Percentiles rank a stretch among this genome's conserved stretches.
Conservation (phyloP, 2,797 vertebrate genomes). For the Premnoplex brunnescens region DNA sequence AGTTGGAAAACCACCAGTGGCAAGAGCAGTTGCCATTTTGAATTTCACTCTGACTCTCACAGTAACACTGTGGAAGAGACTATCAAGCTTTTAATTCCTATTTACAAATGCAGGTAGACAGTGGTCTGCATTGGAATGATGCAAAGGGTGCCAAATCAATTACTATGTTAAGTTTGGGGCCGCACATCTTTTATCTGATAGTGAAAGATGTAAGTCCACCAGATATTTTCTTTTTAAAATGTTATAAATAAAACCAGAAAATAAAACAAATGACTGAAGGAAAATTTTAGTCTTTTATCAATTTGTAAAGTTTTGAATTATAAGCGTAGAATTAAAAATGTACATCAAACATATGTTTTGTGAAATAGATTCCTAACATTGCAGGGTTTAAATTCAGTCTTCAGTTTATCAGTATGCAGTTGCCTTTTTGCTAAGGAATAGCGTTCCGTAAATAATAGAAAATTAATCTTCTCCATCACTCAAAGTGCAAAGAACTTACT, state of each 20-base stretch:
- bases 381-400: not conserved
- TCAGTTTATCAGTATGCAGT: not conserved
- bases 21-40: constrained; percentile 79
- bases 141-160: constrained; percentile 28
- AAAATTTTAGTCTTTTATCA: not conserved
- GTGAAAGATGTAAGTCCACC: not conserved
- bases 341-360: not conserved
- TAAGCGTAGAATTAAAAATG: not conserved
- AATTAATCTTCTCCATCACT: not conserved
- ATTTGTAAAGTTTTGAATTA: not conserved
- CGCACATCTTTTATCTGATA: not conserved
- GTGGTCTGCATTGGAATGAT: constrained; percentile 15
- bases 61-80: not conserved
- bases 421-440: not conserved
- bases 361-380: not conserved
- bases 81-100: constrained; percentile 35
- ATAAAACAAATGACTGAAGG: not conserved
- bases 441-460: not conserved
- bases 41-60: constrained; percentile 54
- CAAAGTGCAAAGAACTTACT: not conserved
- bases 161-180: not conserved
- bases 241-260: not conserved
- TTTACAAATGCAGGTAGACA: constrained; percentile 69
- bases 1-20: constrained; percentile 75
- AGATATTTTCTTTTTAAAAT: not conserved